Conservation (phyloP, 2,888 invertebrate species). For the Scaptomyza cyrtandrae region DNA sequence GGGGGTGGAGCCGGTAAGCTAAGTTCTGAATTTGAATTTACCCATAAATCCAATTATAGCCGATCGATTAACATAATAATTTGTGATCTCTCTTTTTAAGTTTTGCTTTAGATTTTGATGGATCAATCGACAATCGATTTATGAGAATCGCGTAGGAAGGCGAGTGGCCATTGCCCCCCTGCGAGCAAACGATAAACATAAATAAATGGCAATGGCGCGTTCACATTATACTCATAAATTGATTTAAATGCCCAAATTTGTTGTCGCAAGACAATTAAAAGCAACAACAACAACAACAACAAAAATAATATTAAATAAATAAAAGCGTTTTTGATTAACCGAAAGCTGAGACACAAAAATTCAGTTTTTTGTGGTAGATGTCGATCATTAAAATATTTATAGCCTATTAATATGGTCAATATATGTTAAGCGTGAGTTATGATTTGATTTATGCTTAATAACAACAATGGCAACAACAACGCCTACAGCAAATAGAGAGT, state of each 20-base stretch:
- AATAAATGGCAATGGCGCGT: slow-evolving; percentile 18
- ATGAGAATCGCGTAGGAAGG: slow-evolving; percentile 55
- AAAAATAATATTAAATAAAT: too few relatives aligned
- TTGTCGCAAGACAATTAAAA: slow-evolving; percentile 44
- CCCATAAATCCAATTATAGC: background rate
- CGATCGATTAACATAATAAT: slow-evolving; percentile 21
- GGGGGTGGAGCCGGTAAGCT: too few relatives aligned
- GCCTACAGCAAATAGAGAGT: background rate
- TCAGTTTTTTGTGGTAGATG: slow-evolving; percentile 25
- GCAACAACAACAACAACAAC: background rate
- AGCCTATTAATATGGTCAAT: slow-evolving; percentile 23
- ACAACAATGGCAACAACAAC: background rate
- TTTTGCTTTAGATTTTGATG: slow-evolving; percentile 32
- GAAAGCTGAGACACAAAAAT: background rate
- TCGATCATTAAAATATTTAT: slow-evolving; percentile 25
- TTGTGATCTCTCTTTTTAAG: slow-evolving; percentile 22
- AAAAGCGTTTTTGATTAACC: slow-evolving; percentile 21
- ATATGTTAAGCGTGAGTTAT: slow-evolving; percentile 23
- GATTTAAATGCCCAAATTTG: slow-evolving; percentile 19
- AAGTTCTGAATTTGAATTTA: too few relatives aligned
- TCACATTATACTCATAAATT: slow-evolving; percentile 33
- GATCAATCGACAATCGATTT: slow-evolving; percentile 40
- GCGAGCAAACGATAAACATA: slow-evolving; percentile 35
- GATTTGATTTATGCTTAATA: slow-evolving; percentile 42
- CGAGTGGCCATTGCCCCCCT: slow-evolving; percentile 67